These are phyloP conservation scores for Brenthis hecate DNA, from an alignment of 2,888 invertebrate species.

Conservation along the genomic window DNA sequence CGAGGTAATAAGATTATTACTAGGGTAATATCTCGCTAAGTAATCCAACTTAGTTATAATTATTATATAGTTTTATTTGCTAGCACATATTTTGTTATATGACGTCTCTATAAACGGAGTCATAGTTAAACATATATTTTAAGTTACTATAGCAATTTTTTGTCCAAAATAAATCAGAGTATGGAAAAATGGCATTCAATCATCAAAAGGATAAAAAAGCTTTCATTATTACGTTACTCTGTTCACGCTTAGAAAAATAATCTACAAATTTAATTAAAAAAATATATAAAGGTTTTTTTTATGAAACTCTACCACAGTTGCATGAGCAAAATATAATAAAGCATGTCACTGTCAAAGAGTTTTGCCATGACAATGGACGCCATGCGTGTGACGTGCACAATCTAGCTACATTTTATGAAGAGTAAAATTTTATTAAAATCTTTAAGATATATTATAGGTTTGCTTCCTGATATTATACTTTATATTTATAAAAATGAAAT, in stretches of 20 bases:
- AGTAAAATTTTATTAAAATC: slow-evolving; percentile 15
- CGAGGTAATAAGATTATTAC: too few relatives aligned
- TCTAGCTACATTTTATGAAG: slow-evolving; percentile 26
- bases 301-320: slow-evolving; percentile 8
- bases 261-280: slow-evolving; percentile 6
- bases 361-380: slow-evolving; percentile 51
- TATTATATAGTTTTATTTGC: too few relatives aligned
- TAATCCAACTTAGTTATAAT: too few relatives aligned
- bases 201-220: not conserved
- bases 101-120: too few relatives aligned
- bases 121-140: too few relatives aligned
- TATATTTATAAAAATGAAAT: too few relatives aligned
- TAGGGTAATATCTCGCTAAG: too few relatives aligned
- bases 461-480: too few relatives aligned
- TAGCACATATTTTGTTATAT: too few relatives aligned
- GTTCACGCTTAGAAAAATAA: not conserved
- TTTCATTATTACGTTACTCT: not conserved
- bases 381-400: slow-evolving; percentile 35
- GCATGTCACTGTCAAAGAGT: slow-evolving; percentile 65
- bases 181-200: too few relatives aligned
- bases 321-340: slow-evolving; percentile 53
- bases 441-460: not conserved
- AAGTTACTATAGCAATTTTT: too few relatives aligned
- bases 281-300: slow-evolving; percentile 10
- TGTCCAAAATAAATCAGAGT: too few relatives aligned